A percentile compares a stretch with the other conserved stretches of the same genome.
These are phyloP conservation scores for Laterallus jamaicensis DNA, from an alignment of 2,113 vertebrate species.

Conservation along the genomic window DNA sequence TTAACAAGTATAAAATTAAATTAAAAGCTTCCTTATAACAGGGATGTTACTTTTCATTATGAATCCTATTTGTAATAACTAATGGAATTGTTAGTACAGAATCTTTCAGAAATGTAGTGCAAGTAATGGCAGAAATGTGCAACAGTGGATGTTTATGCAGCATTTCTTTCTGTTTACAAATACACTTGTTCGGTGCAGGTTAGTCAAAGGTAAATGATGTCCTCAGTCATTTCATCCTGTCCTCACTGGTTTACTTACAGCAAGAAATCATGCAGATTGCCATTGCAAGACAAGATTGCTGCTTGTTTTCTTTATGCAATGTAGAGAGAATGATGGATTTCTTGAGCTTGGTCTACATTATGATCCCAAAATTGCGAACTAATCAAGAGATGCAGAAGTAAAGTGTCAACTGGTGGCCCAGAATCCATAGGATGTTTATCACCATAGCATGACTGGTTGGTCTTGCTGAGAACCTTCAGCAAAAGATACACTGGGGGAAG, in stretches of 20 bases:
- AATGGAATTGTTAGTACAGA: background rate
- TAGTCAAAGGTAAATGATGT: background rate
- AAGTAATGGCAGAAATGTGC: background rate
- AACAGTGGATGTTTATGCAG: background rate
- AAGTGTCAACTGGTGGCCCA: background rate
- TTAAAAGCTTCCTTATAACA: background rate
- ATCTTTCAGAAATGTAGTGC: background rate
- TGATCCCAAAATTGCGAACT: background rate
- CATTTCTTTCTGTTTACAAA: slow-evolving; percentile 2
- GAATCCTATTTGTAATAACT: background rate
- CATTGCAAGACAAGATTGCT: background rate
- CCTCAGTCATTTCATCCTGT: background rate
- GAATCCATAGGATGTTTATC: background rate
- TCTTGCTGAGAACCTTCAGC: background rate
- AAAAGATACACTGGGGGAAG: background rate
- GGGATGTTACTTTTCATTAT: background rate
- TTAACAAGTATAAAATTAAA: background rate
- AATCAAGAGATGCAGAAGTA: background rate
- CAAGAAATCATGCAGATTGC: background rate
- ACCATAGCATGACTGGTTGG: background rate
- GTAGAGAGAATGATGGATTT: background rate
- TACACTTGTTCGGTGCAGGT: background rate
- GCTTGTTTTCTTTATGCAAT: background rate
- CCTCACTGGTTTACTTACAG: background rate
- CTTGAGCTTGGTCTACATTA: background rate